Evolutionary conservation across 2,888 invertebrate species (phyloP), one percentile per base, ranked within the genome.

Genomic region (Rhamphomyia laevipes): DNA sequence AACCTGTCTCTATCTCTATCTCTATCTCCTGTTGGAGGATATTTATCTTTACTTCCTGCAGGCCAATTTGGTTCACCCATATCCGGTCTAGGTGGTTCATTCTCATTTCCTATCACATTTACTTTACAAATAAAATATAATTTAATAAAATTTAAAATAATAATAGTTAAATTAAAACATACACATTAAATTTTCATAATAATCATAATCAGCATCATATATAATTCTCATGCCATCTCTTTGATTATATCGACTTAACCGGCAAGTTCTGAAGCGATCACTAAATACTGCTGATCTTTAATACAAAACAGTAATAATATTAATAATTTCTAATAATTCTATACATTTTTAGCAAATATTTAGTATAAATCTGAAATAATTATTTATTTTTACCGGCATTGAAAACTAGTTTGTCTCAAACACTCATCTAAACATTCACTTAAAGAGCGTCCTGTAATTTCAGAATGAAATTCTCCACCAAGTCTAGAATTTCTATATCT

Each of bases 131-230:
- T 15, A 27, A 21, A 30, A 45, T 51, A 40, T 41, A 44, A 45
- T 27, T 27, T 6, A 7, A 27, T 2, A 27, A 35, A n/a, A 35
- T 35, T 5, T 35, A 35, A 38, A 16, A 38, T 2, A 17, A 37
- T n/a, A n/a, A n/a, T n/a, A n/a, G n/a, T n/a, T n/a, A n/a, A 11
- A 7, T 15, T 16, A 40, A n/a, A 56, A 80, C 88, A 82, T 75
- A 90, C 91, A 84, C 88, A 90, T 89, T 46, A 91, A 75, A 72
- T 90, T 90, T 72, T 92, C 91, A 63, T 91, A 92, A 70, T 91
- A 92, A 72, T 92, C 91, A 67, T 88, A 91, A 69, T 90, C 90
- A 3, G 88, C 87, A 67, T 92, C 91, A 65, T 90, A 90, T 56
- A 90, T 84, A 48, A 91, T 82, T 53, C 90, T 76, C 79, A 89